These are phyloP conservation scores for Heterohyrax brucei DNA, from an alignment of 2,797 vertebrate genomes.

Conservation along the genomic window DNA sequence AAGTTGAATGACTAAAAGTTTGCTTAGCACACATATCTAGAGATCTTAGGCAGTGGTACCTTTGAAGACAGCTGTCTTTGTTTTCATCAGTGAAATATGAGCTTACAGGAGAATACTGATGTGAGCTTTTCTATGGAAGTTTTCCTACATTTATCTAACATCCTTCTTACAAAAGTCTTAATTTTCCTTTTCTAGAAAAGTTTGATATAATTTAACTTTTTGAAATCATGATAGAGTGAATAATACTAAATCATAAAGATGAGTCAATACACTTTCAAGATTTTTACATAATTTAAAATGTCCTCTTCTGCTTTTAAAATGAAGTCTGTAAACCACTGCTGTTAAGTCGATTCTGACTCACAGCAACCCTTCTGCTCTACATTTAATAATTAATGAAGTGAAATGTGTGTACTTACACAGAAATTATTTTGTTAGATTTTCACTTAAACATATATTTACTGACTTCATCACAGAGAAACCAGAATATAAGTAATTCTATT, in stretches of 20 bases:
- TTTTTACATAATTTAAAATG: conserved; percentile 70
- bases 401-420: not conserved
- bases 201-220: conserved; percentile 76
- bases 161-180: conserved; percentile 59
- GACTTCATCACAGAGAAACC: conserved; percentile 41
- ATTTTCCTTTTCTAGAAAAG: conserved; percentile 72
- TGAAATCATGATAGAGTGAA: conserved; percentile 60
- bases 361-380: not conserved
- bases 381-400: conserved; percentile 69
- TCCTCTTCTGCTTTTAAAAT: conserved; percentile 53
- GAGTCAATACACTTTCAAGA: conserved; percentile 62
- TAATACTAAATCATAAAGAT: conserved; percentile 63
- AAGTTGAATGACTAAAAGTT: not conserved
- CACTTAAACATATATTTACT: conserved; percentile 43
- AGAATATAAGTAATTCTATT: conserved; percentile 65
- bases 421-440: conserved; percentile 65
- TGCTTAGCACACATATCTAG: not conserved
- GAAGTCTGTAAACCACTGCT: not conserved
- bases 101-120: not conserved
- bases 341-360: too few species aligned
- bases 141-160: conserved; percentile 47
- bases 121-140: conserved; percentile 41
- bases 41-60: conserved; percentile 35
- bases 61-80: conserved; percentile 65
- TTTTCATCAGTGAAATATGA: conserved; percentile 76